Evolutionary conservation across 1,140 invertebrate species (phyloP), one percentile per base, ranked within the genome.

Genomic region (Anagrus nilaparvatae): DNA sequence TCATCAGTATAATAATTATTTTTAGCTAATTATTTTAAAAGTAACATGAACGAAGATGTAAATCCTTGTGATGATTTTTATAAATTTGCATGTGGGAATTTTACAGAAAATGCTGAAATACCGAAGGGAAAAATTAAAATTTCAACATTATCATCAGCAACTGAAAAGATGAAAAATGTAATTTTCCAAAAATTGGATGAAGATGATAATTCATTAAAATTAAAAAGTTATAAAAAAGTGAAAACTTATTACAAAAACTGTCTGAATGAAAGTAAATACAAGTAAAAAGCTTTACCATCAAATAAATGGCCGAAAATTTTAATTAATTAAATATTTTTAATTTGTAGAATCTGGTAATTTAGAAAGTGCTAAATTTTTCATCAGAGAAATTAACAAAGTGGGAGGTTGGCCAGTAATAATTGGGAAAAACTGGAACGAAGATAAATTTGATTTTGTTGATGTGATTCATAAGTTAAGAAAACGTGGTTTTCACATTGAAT

Each of bases 31-130:
- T n/a, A n/a, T n/a, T n/a, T n/a, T n/a, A n/a, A n/a, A 28, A 79
- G 82, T 44, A 82, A 85, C 1, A 83, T 97, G 64, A 87, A 97
- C 59, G 60, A 65, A 1, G 70, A 65, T 1, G 74, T 82, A 3
- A 74, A 95, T 61, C 93, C 94, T 0, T 98, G 95, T 61, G 74
- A 90, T 7, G 90, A 98, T 65, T 98, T 97, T 67, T 98, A 96
- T 64, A 73, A 85, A 40, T 97, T 87, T 64, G 78, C 93, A 0
- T 97, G 94, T 58, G 91, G 91, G n/a, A 51, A 52, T 16, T 64
- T 63, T 23, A 29, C 60, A 0, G 51, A 59, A 21, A 23, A 43
- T 0, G 70, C 61, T 0, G 51, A 61, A 2, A 78, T 79, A 23
- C 74, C 76, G 0, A 75, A 78, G 37, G 84, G 3, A 78, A 79